Base-by-base conservation (phyloP, 64 coral and sea anemone genomes). In the Astreopora myriophthalma region DNA sequence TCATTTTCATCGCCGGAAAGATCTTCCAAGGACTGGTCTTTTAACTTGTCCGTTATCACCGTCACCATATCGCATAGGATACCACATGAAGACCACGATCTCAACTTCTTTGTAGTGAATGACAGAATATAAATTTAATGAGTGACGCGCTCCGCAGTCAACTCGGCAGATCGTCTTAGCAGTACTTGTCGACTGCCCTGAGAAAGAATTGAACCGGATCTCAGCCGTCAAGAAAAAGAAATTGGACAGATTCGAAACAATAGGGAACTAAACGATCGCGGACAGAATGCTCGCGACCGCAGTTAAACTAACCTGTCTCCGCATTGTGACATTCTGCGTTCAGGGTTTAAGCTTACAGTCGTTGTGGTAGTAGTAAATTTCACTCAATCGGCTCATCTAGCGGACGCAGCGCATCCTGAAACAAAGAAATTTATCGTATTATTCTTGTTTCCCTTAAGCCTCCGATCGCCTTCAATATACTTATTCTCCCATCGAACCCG, bases 1-100 rank as follows among this genome's bases (percentile, higher is more conserved):
- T 89, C 79, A 14, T 76, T 38, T 35, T 91, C 90, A 85, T 96
- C 77, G 70, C 68, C 70, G 2, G 95, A 82, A 48, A 96, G 86
- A 89, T 96, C 95, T 77, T 96, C 95, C 7, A 96, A 49, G 0
- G 95, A 96, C 46, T 96, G 95, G n/a, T 96, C 88, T 73, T 96
- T 96, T 34, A 96, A 82, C 73, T 96, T 96, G 90, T 93, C 84
- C 16, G 95, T 96, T 34, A 96, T 96, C 16, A 96, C 76, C 77
- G 95, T 93, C 61, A 96, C 95, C 95, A 96, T 96, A 28, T 35
- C 65, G 30, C 22, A 64, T 64, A 44, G 27, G 75, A 48, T 34
- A 69, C 39, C 71, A 76, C 80, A 92, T 93, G 76, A 93, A 97
- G 87, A 86, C 80, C 84, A 74, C 88, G 69, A 88, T 69, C 65